Conservation (phyloP, 2,888 invertebrate species). For the Microplitis deprimator region DNA sequence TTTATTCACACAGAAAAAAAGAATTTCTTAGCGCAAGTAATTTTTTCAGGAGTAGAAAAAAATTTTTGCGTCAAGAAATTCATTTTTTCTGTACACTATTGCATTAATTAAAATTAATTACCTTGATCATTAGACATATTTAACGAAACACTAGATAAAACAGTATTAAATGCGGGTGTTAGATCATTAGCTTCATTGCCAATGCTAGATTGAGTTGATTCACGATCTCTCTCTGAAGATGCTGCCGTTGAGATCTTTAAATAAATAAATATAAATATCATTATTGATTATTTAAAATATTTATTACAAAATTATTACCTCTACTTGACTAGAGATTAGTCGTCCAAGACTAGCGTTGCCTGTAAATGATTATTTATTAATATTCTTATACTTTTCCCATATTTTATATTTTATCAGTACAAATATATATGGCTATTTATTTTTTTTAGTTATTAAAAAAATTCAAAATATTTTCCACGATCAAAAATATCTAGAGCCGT, state of each 20-base stretch:
- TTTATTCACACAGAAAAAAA: not conserved
- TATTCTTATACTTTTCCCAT: slow-evolving; percentile 14
- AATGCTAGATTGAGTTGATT: slow-evolving; percentile 53
- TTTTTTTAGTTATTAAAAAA: no score
- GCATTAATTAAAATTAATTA: slow-evolving; percentile 37
- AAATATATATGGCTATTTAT: no score
- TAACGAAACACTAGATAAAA: slow-evolving; percentile 72
- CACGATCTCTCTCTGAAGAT: slow-evolving; percentile 53
- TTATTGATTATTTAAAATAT: not conserved
- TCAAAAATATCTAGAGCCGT: no score
- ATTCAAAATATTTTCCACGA: no score
- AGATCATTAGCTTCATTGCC: slow-evolving; percentile 58
- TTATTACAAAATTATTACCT: slow-evolving; percentile 76
- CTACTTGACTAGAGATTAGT: slow-evolving; percentile 83
- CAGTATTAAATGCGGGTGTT: slow-evolving; percentile 64
- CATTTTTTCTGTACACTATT: no score
- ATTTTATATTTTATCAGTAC: not conserved
- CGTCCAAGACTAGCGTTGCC: slow-evolving; percentile 78
- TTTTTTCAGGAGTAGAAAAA: no score
- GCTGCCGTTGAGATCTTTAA: slow-evolving; percentile 65
- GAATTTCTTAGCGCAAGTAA: not conserved
- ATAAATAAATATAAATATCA: slow-evolving; percentile 46
- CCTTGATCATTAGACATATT: slow-evolving; percentile 73
- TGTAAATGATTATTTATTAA: slow-evolving; percentile 49
- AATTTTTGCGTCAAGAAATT: no score